Evolutionary conservation across 2,888 invertebrate species (phyloP), one percentile per base, ranked within the genome.

Genomic region (Isotomurus palustris): DNA sequence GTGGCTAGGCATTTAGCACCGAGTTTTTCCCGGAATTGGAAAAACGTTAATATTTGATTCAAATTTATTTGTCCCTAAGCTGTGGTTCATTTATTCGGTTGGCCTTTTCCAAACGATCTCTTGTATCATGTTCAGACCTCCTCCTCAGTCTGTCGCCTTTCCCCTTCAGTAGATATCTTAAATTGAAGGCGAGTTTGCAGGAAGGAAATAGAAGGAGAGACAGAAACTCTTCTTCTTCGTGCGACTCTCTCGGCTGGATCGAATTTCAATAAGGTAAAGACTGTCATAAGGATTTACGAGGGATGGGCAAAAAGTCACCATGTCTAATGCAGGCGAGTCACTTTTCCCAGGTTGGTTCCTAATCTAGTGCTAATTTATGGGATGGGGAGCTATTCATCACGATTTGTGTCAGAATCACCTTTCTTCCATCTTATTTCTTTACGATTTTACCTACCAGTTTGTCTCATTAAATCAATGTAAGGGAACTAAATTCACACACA

Each of bases 291-390:
- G 58, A 66, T 66, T 66, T 66, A 66, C 63, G 66, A 48, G 52
- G 47, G 47, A 35, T 24, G 55, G 54, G 55, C 35, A 59, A 41
- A 55, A 45, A 41, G 51, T 49, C 49, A 35, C 49, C 36, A 38
- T 50, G 50, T 50, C 50, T 50, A 5, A 25, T 38, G 41, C 56
- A 54, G 54, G 32, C 45, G 45, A 45, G 44, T 44, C 47, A 45
- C 44, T 45, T 36, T 36, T 27, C 44, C 27, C 41, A 28, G 4
- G 21, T 45, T 19, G 38, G 22, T 61, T 55, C 59, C 62, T 66
- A 66, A 66, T 66, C 66, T 56, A 57, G 64, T 64, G 64, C 64
- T 64, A 66, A 66, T 66, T 64, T 66, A 66, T 66, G 58, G 62
- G 53, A 55, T 53, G 51, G 48, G 40, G 58, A 56, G 60, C 66